A percentile compares a stretch with the other conserved stretches of the same genome.
Conservation (phyloP, 2,797 vertebrate genomes). For the Semaprochilodus insignis region DNA sequence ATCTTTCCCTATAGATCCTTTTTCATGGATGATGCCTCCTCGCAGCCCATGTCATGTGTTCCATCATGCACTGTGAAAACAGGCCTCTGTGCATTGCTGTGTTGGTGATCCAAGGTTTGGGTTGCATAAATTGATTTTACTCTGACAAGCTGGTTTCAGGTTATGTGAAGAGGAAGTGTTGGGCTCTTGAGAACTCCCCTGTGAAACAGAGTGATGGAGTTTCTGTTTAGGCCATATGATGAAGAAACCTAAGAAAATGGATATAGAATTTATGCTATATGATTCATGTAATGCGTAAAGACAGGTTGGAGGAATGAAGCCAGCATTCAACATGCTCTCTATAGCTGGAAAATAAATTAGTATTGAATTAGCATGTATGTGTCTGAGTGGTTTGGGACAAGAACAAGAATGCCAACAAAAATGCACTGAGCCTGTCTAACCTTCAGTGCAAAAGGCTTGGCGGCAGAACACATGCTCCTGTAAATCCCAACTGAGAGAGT, state of each 20-base stretch:
- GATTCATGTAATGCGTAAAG: background rate
- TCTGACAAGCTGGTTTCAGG: constrained; percentile 65
- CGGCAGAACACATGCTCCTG: constrained; percentile 4
- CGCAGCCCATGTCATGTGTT: constrained; percentile 50
- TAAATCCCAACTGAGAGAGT: background rate
- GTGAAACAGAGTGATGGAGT: constrained; percentile 62
- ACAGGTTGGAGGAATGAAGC: background rate
- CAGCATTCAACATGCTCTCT: background rate
- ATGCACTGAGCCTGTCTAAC: background rate
- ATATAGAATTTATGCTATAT: background rate
- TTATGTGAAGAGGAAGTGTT: constrained; percentile 69
- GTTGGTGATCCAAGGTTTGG: constrained; percentile 63
- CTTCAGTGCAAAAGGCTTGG: background rate
- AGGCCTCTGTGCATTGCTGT: constrained; percentile 60
- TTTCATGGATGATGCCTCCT: constrained; percentile 41
- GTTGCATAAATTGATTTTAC: constrained; percentile 67
- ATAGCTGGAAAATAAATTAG: background rate
- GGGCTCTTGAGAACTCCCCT: constrained; percentile 70
- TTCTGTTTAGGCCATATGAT: constrained; percentile 20
- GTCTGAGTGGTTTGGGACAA: background rate
- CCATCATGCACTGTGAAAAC: constrained; percentile 56
- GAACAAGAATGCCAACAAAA: background rate
- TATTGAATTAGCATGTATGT: constrained; percentile 6
- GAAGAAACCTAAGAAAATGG: background rate
- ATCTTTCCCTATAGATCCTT: constrained; percentile 41